These are phyloP conservation scores for Folsomia manolachei DNA, from an alignment of 2,888 invertebrate genomes.

Conservation along the genomic window DNA sequence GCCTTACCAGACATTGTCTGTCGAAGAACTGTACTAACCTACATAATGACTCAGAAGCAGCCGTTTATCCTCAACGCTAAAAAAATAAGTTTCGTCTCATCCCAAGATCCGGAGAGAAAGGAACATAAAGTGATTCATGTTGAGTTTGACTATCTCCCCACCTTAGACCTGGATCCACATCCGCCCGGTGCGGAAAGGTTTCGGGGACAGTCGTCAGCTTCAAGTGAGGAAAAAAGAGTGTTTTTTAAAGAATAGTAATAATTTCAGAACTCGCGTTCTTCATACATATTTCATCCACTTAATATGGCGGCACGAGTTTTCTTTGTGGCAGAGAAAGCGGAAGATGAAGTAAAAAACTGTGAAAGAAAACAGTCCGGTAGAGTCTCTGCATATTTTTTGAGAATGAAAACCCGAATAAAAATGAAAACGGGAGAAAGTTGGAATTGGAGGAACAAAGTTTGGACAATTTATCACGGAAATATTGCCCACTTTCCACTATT, in stretches of 20 bases:
- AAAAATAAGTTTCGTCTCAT: constrained; percentile 43
- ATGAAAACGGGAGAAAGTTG: not conserved
- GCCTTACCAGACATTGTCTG: constrained; percentile 44
- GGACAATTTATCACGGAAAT: not conserved
- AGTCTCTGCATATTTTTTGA: not conserved
- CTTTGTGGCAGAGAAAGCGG: too few species aligned
- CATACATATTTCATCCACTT: too few species aligned
- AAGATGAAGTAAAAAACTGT: not conserved
- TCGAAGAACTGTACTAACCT: constrained; percentile 44
- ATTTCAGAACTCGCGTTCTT: too few species aligned
- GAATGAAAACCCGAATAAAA: not conserved
- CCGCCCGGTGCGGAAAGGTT: constrained; percentile 39
- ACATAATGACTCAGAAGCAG: constrained; percentile 47
- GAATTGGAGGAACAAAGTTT: not conserved
- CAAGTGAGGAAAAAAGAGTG: too few species aligned
- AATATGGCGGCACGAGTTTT: too few species aligned
- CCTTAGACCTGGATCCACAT: constrained; percentile 38
- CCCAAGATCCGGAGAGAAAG: constrained; percentile 39
- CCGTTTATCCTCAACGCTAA: constrained; percentile 45
- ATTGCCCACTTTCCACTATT: too few species aligned
- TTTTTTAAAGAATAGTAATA: too few species aligned
- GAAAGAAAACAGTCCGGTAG: not conserved
- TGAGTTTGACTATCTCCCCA: constrained; percentile 46
- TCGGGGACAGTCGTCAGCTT: constrained; percentile 16
- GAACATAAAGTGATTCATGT: constrained; percentile 45